Evolutionary conservation across 1,140 invertebrate species (phyloP).

Genomic region (Metopolophium dirhodum): DNA sequence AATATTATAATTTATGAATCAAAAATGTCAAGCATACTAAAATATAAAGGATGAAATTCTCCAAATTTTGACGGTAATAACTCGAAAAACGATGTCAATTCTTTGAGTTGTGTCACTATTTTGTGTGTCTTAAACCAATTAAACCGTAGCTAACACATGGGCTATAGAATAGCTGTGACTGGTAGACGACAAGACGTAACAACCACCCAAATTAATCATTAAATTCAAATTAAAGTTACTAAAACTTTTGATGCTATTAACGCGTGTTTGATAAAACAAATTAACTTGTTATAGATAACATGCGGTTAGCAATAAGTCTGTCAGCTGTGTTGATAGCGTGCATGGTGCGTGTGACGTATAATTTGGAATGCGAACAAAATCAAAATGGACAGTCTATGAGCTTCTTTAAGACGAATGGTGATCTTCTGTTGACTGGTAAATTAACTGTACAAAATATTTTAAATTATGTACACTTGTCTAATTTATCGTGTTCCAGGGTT

Average conservation of each 20-base stretch:
- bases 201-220: background rate
- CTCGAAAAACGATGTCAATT: no score
- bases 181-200: background rate
- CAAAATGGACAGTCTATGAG: slow-evolving; percentile 42
- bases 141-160: no score
- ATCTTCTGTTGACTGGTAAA: slow-evolving; percentile 31
- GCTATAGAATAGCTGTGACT: no score
- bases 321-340: background rate
- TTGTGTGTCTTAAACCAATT: no score
- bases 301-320: background rate
- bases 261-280: background rate
- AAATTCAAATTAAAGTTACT: no score
- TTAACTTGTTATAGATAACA: slow-evolving; percentile 8
- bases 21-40: no score
- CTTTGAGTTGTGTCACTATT: no score
- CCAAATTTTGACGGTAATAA: no score
- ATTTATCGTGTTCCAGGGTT: slow-evolving; percentile 62
- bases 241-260: background rate
- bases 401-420: slow-evolving; percentile 20
- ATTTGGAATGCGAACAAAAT: slow-evolving; percentile 26
- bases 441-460: background rate
- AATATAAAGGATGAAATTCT: no score
- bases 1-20: no score
- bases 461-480: background rate
- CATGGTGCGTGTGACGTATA: background rate